Percentiles rank a stretch among this genome's conserved stretches.
Evolutionary conservation across 2,113 vertebrate genomes (phyloP).

Genomic region (pig (Sus scrofa)): T2T-Sscrofa CM000818.6:120781001-120781500

Average conservation of each 20-base stretch:
- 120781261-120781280: too few species aligned
- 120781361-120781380: too few species aligned
- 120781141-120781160: background rate
- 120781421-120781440: too few species aligned
- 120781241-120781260: too few species aligned
- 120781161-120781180: accelerated
- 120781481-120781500: background rate
- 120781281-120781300: too few species aligned
- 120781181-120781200: background rate
- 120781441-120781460: background rate
- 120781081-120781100: accelerated
- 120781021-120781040: background rate
- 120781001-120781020: slow-evolving; percentile 20
- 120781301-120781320: too few species aligned
- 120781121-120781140: background rate
- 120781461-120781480: background rate
- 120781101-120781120: background rate
- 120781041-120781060: background rate
- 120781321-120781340: too few species aligned
- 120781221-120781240: too few species aligned
- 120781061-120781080: background rate
- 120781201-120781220: too few species aligned
- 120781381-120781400: too few species aligned
- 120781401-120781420: background rate
- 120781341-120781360: too few species aligned